phyloP scores from a whole-genome alignment of 2,797 vertebrate species.

The Myotis vivesi region DNA sequence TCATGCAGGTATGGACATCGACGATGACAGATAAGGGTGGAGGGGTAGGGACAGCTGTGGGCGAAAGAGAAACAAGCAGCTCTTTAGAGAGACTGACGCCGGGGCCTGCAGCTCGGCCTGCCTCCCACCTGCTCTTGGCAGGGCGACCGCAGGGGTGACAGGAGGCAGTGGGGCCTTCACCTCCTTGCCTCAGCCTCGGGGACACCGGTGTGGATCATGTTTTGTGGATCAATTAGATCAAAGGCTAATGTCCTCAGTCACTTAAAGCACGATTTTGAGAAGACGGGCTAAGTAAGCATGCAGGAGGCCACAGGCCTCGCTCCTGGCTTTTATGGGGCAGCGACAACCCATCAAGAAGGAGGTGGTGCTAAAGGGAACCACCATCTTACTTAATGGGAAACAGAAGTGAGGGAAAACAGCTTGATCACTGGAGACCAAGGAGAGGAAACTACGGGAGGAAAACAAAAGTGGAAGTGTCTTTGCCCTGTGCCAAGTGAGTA shows the following conservation, averaged over 20 bases:
- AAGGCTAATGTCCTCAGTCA: conserved; percentile 57
- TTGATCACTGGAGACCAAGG: not conserved
- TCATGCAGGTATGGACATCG: not conserved
- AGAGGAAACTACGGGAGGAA: not conserved
- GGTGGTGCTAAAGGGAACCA: not conserved
- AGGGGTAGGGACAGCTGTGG: not conserved
- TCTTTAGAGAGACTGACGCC: not conserved
- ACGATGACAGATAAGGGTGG: not conserved
- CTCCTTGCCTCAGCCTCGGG: not conserved
- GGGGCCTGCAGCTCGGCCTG: not conserved
- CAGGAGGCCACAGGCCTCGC: conserved; percentile 49
- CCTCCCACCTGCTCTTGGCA: not conserved
- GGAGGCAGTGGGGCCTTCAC: not conserved
- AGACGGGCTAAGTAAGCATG: conserved; percentile 70
- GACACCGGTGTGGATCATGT: not conserved
- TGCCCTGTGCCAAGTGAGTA: not conserved
- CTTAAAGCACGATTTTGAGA: conserved; percentile 59
- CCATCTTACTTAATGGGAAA: conserved; percentile 16
- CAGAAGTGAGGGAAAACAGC: not conserved
- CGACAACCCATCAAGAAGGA: not conserved
- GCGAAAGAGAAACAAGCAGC: not conserved
- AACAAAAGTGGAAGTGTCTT: not conserved
- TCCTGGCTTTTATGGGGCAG: conserved; percentile 55
- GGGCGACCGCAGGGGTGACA: not conserved
- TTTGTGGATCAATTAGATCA: conserved; percentile 66